Conservation (phyloP, 2,797 vertebrate genomes). For the Selene dorsalis region DNA sequence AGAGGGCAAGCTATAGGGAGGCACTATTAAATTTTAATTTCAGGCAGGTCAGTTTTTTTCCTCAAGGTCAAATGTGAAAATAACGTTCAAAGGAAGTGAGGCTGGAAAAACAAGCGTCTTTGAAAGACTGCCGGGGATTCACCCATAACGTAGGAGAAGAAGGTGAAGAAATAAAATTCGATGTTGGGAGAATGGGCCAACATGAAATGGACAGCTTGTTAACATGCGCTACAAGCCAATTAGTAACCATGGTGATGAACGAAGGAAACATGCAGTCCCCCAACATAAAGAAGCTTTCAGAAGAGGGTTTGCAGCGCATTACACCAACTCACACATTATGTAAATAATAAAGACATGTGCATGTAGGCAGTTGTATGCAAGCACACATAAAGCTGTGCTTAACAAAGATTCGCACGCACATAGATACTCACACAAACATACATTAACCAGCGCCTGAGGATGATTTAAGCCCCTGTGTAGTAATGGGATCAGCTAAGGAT, state of each 20-base stretch:
- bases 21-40: slow-evolving; percentile 67
- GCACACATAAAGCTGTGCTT: background rate
- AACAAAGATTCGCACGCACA: background rate
- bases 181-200: slow-evolving; percentile 25
- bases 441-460: slow-evolving; percentile 27
- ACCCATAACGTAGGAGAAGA: slow-evolving; percentile 29
- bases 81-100: slow-evolving; percentile 65
- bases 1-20: slow-evolving; percentile 55
- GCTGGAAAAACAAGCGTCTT: slow-evolving; percentile 23
- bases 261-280: slow-evolving; percentile 35
- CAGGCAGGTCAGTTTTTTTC: slow-evolving; percentile 63
- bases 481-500: slow-evolving; percentile 61
- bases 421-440: slow-evolving; percentile 21
- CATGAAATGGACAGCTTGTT: slow-evolving; percentile 50
- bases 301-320: slow-evolving; percentile 28
- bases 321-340: slow-evolving; percentile 17
- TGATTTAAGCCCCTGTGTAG: slow-evolving; percentile 49
- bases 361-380: background rate
- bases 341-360: slow-evolving; percentile 28
- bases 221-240: slow-evolving; percentile 64
- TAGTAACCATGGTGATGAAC: slow-evolving; percentile 71
- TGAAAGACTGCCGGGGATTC: slow-evolving; percentile 39
- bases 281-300: slow-evolving; percentile 44
- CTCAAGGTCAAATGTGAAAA: slow-evolving; percentile 74
- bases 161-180: slow-evolving; percentile 28